Evolutionary conservation across 2,888 invertebrate genomes (phyloP), one percentile per base, ranked within the genome.

Genomic region (Xylota sylvarum): DNA sequence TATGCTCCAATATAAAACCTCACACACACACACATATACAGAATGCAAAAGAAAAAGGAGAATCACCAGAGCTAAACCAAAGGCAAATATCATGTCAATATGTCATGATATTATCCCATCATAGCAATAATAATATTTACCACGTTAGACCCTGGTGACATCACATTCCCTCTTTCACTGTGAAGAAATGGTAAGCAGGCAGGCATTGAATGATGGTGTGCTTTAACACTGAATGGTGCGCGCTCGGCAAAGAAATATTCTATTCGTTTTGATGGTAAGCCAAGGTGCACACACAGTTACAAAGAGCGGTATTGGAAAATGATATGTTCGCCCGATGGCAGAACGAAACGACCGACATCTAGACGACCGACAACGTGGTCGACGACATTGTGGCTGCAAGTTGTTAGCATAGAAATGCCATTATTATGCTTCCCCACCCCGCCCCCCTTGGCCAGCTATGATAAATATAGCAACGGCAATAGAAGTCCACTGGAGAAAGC

Each of bases 71-170:
- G 77, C 77, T 23, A 73, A 77, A 56, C 81, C 81, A 56, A 86
- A 86, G 77, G 86, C 86, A 87, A 87, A 84, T 84, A 80, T 87
- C 79, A 84, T 87, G 79, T 87, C 87, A 87, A 87, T 87, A 87
- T 87, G 87, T 87, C 87, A 87, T 87, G 87, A 87, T 87, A 87
- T 87, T 87, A 87, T 87, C 87, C 87, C 87, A 78, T 83, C 82
- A 87, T 73, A 74, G 87, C 69, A 82, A 82, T 82, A 87, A 82
- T 70, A 87, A 87, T 83, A 87, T 87, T 87, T 83, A 78, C 87
- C 87, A 79, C 87, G 64, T 83, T 83, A 67, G 87, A 82, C 82
- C 87, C 82, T 82, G 87, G 87, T 82, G 87, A 87, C 82, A 82
- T 79, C 58, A 55, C 62, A 73, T 76, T 85, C 76, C 70, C 64